Base-by-base conservation (phyloP, 2,113 vertebrate genomes). In the Todiramphus chloris region DNA sequence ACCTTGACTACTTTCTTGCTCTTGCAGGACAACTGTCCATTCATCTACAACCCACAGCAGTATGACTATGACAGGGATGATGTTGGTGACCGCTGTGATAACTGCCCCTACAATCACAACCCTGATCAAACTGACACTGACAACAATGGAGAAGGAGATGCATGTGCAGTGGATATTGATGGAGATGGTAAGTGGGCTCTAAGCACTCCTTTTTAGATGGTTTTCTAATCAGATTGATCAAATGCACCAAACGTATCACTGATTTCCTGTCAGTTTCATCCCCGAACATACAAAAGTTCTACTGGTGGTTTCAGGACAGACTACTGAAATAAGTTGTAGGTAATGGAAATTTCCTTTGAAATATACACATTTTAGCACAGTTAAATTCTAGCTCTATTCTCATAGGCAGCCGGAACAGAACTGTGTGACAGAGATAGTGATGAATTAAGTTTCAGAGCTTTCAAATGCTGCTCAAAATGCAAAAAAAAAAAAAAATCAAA, bases 61-160 rank as follows among this genome's bases (percentile, higher is more conserved):
- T 99, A 99, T 48, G 99, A 99, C 88, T 98, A 99, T 2, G 99
- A 99, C 97, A 98, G 98, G 82, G 99, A 99, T 95, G 99, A 99
- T 2, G 97, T 99, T 92, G 99, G 99, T 55, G 99, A 99, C 93
- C 96, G 98, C 73, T 99, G 99, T 96, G 99, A 99, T 97, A 99
- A 99, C 98, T 99, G 99, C 85, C 98, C 99, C 46, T 99, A 99
- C 88, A 99, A 99, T 97, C 98, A 99, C 94, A 99, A 99, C 96
- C 98, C 99, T 39, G 99, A 99, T 84, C 99, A 99, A 97, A 98
- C 97, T 1, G 99, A 99, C 96, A 99, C 99, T 5, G 99, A 99
- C 96, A 98, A 97, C 96, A 99, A 99, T 0, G 99, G 99, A 76
- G 99, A 99, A 97, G 99, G 99, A 48, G 99, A 99, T 25, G 99